Base-by-base conservation (phyloP, 2,888 invertebrate genomes). In the Molorchus minor region DNA sequence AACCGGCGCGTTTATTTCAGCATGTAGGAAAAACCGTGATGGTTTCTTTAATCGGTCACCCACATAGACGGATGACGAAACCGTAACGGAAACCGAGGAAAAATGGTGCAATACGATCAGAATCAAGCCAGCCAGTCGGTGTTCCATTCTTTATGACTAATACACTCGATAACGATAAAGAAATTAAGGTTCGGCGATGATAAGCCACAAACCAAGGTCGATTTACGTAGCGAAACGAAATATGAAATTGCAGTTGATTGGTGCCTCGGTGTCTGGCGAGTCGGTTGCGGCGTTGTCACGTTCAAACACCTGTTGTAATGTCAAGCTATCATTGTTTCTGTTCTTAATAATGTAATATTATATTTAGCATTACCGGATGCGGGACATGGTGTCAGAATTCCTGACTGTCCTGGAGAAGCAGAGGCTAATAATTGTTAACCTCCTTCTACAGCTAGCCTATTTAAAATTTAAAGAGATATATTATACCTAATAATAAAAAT, bases 241-340 rank as follows among this genome's bases (percentile, higher is more conserved):
- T 47, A 35, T n/a, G n/a, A n/a, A 35, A 33, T 33, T 35, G 35
- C 46, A 46, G n/a, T 19, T 16, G 17, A 47, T 35, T 47, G 47
- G 47, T 36, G 47, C 47, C 47, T 12, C 35, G n/a, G 35, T 47
- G 47, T 47, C 47, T 47, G 21, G 16, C 17, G 15, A 36, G 46
- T 12, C 33, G 17, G 7, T 12, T 12, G 47, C 35, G 20, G 1
- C 15, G 47, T 47, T 47, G 47, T 12, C 47, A 21, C 20, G 8
- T 36, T 33, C 12, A 33, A n/a, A n/a, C n/a, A n/a, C n/a, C n/a
- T n/a, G n/a, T n/a, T n/a, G n/a, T n/a, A n/a, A n/a, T n/a, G n/a
- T n/a, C n/a, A n/a, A n/a, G n/a, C n/a, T n/a, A n/a, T n/a, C n/a
- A n/a, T n/a, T n/a, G n/a, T n/a, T n/a, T n/a, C n/a, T n/a, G n/a